Evolutionary conservation across 2,797 vertebrate genomes (phyloP).

Genomic region (Ctenopoma multispine): DNA sequence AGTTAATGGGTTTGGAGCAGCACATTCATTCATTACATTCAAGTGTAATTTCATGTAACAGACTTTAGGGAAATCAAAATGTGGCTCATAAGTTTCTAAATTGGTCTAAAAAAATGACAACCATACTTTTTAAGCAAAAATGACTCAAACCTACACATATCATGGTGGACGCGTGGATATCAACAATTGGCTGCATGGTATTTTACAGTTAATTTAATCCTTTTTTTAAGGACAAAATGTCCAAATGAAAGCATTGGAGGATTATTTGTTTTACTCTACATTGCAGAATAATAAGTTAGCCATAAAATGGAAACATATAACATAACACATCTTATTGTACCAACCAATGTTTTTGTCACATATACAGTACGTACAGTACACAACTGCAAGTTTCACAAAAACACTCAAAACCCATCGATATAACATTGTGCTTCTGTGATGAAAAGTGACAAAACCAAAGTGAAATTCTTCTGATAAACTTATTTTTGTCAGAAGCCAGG

Average conservation of each 20-base stretch:
- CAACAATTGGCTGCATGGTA: background rate
- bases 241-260: background rate
- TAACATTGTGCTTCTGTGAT: constrained; percentile 22
- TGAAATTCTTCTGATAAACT: constrained; percentile 38
- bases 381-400: background rate
- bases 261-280: background rate
- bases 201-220: background rate
- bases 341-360: background rate
- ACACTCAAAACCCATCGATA: background rate
- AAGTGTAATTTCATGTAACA: background rate
- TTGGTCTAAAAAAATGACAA: background rate
- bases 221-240: background rate
- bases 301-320: background rate
- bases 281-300: background rate
- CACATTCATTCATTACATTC: background rate
- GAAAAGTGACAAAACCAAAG: constrained; percentile 43
- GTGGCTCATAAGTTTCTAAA: background rate
- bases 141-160: background rate
- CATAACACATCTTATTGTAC: background rate
- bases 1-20: background rate
- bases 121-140: background rate
- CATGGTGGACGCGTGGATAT: background rate
- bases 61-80: background rate
- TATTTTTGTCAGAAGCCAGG: constrained; percentile 45
- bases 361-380: constrained; percentile 1